A percentile compares a stretch with the other conserved stretches of the same genome.
Evolutionary conservation across 2,113 vertebrate species (phyloP).

Genomic region (Columba janthina): DNA sequence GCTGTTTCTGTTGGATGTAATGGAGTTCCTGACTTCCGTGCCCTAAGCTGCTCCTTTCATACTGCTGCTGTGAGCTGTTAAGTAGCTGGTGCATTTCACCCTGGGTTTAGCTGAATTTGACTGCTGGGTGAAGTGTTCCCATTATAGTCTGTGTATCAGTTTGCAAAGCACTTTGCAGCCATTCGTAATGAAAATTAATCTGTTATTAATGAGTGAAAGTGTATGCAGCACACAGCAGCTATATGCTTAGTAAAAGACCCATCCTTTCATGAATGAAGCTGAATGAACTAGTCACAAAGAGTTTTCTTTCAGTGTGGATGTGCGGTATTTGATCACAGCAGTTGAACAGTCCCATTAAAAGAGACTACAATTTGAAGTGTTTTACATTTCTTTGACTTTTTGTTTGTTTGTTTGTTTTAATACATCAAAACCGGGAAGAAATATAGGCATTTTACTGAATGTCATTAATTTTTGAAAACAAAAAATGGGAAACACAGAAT

Average conservation of each 20-base stretch:
- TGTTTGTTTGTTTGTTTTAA: not conserved
- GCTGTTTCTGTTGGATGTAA: not conserved
- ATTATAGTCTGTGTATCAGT: constrained; percentile 19
- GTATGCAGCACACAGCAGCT: not conserved
- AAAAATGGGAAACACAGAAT: not conserved
- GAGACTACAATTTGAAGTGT: not conserved
- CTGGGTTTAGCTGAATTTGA: constrained; percentile 23
- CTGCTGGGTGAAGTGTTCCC: constrained; percentile 36
- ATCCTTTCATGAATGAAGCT: constrained; percentile 27
- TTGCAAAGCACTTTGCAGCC: constrained; percentile 15
- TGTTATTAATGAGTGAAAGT: constrained; percentile 45
- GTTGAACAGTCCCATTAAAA: not conserved
- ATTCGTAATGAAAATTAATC: not conserved
- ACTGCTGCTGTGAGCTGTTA: constrained; percentile 5
- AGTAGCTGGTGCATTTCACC: constrained; percentile 31
- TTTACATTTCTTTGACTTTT: not conserved
- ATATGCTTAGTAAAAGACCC: not conserved
- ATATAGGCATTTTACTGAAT: not conserved
- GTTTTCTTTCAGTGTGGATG: not conserved
- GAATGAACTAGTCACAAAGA: not conserved
- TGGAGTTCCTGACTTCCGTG: not conserved
- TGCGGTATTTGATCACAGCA: not conserved
- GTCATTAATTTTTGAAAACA: not conserved
- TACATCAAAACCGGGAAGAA: not conserved
- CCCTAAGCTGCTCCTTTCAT: constrained; percentile 24